Base-by-base conservation (phyloP, 2,113 vertebrate species). In the Ceyx margarethae region DNA sequence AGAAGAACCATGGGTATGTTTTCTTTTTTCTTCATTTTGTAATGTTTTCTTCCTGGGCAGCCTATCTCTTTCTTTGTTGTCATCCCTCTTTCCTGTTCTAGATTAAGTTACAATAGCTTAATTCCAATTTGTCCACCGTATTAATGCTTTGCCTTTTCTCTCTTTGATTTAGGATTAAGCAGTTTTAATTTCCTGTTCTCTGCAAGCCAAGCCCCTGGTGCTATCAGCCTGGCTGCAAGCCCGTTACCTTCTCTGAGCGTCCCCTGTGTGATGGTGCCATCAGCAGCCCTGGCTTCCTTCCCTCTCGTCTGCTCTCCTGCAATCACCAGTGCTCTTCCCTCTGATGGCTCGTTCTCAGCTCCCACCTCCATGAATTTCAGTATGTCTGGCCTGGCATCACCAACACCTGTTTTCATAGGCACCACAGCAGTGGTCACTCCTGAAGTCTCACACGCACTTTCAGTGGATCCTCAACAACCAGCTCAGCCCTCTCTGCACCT, bases 251-350 rank as follows among this genome's bases (percentile, higher is more conserved):
- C 98, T 23, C 85, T 99, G 85, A 96, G 98, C 0, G 69, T 99
- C 64, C 99, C 98, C 5, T 99, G 97, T 84, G 96, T 99, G 42
- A 85, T 99, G 93, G 61, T 99, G 45, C 98, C 98, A 1, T 98
- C 99, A 13, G 77, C 98, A 2, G 85, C 98, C 6, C 87, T 99
- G 76, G 92, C 98, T 76, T 96, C 98, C 42, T 98, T 98, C 87
- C 98, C 98, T 17, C 84, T 98, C 23, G n/a, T 99, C 82, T 98
- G 97, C 35, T 98, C 98, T 58, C 91, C 97, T 4, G 45, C 98
- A 1, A 16, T 97, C 81, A 67, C 94, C 5, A 57, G 87, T 90
- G 66, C 78, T 6, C 50, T 81, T 67, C 14, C 95, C 75, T 35
- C 97, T 0, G 92, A 97, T 15, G 78, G 95, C n/a, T 60, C 96